Percentiles rank a stretch among this genome's conserved stretches.
Conservation (phyloP, 2,113 vertebrate species). For the Mystacornis crossleyi region DNA sequence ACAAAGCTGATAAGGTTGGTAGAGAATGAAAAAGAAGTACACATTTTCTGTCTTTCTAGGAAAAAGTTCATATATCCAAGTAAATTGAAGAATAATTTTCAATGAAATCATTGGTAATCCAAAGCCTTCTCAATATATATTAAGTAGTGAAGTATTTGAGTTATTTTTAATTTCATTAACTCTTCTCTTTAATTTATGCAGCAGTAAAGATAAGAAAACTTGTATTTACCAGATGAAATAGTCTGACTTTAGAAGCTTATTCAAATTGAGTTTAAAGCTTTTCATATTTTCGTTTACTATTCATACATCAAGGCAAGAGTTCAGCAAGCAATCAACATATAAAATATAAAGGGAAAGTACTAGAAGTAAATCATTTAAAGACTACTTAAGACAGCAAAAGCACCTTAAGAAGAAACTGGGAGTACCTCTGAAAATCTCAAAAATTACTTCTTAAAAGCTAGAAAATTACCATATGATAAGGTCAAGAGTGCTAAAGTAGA, state of each 20-base stretch:
- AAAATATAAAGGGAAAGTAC: slow-evolving; percentile 39
- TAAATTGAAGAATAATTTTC: not conserved
- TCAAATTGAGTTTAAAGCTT: slow-evolving; percentile 48
- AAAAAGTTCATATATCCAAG: not conserved
- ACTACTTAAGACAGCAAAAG: slow-evolving; percentile 59
- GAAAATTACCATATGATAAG: slow-evolving; percentile 59
- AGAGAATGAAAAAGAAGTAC: not conserved
- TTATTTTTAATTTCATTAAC: not conserved
- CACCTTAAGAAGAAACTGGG: slow-evolving; percentile 44
- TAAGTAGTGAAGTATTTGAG: not conserved
- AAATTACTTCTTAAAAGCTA: slow-evolving; percentile 54
- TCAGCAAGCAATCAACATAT: slow-evolving; percentile 41
- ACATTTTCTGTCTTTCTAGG: not conserved
- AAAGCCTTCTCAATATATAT: not conserved
- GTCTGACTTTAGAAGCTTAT: not conserved
- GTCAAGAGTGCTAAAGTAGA: slow-evolving; percentile 63
- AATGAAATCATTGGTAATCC: not conserved
- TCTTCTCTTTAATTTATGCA: not conserved
- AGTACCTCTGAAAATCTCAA: slow-evolving; percentile 35
- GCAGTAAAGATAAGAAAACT: not conserved
- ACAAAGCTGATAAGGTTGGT: not conserved
- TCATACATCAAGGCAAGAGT: slow-evolving; percentile 33
- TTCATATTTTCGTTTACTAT: slow-evolving; percentile 45
- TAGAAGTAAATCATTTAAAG: slow-evolving; percentile 51
- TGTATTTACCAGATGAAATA: not conserved